These are phyloP conservation scores for Pyralis farinalis DNA, from an alignment of 2,888 invertebrate species.

Conservation along the genomic window DNA sequence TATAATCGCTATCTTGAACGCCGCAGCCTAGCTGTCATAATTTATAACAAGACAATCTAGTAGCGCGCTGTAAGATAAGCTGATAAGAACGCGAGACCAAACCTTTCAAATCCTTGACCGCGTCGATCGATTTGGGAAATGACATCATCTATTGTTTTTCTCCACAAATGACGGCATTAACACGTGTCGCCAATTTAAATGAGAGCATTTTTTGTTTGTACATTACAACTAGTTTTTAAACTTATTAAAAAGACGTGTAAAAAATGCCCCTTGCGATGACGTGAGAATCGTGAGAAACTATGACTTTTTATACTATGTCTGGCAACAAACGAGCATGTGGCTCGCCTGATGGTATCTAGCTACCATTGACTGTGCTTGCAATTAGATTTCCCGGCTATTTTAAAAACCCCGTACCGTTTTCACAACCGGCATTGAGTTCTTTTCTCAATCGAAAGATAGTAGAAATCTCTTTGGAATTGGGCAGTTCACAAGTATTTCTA, in stretches of 20 bases:
- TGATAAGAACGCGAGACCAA: constrained; percentile 10
- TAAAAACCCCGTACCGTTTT: no score
- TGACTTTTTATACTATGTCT: no score
- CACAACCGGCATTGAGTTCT: no score
- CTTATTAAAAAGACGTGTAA: not conserved
- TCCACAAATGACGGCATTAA: constrained; percentile 52
- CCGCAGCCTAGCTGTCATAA: constrained; percentile 5
- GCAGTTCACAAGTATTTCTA: no score
- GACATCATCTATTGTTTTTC: constrained; percentile 61
- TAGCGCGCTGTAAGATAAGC: constrained; percentile 5
- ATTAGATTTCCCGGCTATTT: no score
- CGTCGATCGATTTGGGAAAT: constrained; percentile 36
- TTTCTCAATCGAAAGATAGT: no score
- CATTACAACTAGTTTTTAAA: constrained; percentile 5
- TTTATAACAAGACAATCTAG: constrained; percentile 7
- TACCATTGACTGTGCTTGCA: no score
- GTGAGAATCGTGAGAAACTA: constrained; percentile 1
- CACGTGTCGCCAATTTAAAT: constrained; percentile 58
- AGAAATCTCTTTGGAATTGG: no score
- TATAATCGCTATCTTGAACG: not conserved
- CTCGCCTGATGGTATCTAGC: no score
- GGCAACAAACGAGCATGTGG: no score
- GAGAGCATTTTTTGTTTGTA: constrained; percentile 40
- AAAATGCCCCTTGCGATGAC: not conserved
- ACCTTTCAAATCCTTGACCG: constrained; percentile 21